Conservation (phyloP, 37 sponge, comb jelly and placozoan genomes). For the Aphrocallistes beatrix region DNA sequence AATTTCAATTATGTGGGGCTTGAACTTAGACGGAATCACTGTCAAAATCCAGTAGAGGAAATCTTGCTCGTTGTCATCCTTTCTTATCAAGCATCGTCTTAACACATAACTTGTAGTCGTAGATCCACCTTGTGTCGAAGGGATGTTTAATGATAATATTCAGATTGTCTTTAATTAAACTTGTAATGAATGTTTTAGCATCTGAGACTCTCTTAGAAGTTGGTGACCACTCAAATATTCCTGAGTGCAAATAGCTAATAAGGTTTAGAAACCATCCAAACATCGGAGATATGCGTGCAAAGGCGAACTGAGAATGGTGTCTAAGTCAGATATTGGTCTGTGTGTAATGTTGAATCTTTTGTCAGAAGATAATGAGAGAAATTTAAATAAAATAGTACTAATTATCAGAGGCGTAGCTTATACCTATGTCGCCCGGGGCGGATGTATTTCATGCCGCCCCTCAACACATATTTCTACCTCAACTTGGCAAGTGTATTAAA, state of each 20-base stretch:
- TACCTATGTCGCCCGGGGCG: no score
- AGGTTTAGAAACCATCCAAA: neutral
- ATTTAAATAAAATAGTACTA: no score
- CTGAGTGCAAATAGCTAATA: neutral
- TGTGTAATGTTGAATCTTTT: neutral
- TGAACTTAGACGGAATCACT: neutral
- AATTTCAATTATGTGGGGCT: neutral
- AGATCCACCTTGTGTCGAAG: neutral
- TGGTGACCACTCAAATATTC: neutral
- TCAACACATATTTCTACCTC: no score
- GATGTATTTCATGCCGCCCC: no score
- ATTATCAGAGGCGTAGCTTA: no score
- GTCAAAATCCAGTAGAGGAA: neutral
- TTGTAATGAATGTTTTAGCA: neutral
- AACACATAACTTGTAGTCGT: neutral
- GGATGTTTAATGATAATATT: neutral
- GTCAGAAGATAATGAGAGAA: neutral
- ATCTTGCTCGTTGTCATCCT: neutral
- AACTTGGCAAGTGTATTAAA: no score
- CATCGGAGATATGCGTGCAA: constrained; percentile 8
- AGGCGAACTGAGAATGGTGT: neutral
- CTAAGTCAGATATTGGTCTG: neutral
- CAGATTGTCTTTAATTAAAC: neutral
- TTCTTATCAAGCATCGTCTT: neutral
- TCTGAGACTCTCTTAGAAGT: neutral